phyloP scores from a whole-genome alignment of 2,888 invertebrate genomes.

The Sminthurides aquaticus region DNA sequence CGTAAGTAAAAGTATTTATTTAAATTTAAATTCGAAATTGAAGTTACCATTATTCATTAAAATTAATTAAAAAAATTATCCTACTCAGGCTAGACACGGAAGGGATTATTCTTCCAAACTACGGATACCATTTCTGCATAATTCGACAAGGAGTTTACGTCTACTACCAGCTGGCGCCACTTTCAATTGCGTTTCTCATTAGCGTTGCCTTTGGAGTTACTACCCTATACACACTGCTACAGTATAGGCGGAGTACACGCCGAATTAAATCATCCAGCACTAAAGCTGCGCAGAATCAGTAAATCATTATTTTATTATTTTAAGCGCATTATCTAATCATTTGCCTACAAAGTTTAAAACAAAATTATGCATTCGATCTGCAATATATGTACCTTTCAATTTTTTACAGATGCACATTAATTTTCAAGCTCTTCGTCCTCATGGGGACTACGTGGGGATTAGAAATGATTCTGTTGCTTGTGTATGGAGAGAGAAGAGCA shows the following conservation, averaged over 20 bases:
- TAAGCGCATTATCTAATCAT: too few species aligned
- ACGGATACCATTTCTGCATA: background rate
- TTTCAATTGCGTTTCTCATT: background rate
- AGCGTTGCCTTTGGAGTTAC: background rate
- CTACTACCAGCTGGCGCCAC: background rate
- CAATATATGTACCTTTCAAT: too few species aligned
- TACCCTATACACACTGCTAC: background rate
- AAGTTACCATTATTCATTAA: too few species aligned
- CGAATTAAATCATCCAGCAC: background rate
- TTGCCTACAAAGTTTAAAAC: too few species aligned
- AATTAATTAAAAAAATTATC: too few species aligned
- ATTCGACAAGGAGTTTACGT: background rate
- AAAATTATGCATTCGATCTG: too few species aligned
- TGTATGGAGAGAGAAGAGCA: background rate
- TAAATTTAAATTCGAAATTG: too few species aligned
- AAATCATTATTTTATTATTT: too few species aligned
- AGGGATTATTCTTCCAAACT: background rate
- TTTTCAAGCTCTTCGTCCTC: background rate
- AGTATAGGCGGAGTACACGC: background rate
- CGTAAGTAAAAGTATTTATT: background rate
- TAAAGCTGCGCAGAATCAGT: too few species aligned
- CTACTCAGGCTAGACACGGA: background rate
- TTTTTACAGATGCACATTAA: background rate
- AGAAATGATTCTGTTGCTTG: background rate
- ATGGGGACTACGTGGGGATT: background rate